These are phyloP conservation scores for Cyphomyrus discorhynchus DNA, from an alignment of 2,113 vertebrate species.

Conservation along the genomic window DNA sequence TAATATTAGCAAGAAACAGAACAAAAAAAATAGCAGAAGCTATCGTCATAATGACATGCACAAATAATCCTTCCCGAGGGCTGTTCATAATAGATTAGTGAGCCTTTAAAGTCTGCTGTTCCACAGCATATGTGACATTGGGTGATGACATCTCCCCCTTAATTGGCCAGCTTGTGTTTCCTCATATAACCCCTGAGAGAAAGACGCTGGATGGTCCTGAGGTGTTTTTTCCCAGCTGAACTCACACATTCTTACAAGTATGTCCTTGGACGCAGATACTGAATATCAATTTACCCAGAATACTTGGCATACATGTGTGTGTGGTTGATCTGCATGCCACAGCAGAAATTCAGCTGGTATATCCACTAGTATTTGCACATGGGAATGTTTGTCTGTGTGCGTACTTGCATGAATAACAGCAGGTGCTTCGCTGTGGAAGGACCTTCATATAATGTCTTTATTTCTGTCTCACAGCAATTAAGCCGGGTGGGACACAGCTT, in stretches of 20 bases:
- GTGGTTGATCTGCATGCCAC: background rate
- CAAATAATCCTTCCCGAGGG: background rate
- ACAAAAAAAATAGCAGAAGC: background rate
- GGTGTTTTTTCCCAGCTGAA: background rate
- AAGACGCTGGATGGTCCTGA: background rate
- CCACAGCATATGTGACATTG: background rate
- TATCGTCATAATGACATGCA: background rate
- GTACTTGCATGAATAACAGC: background rate
- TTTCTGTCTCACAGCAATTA: background rate
- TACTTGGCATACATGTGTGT: background rate
- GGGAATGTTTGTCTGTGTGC: background rate
- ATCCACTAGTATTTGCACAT: background rate
- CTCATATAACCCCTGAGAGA: background rate
- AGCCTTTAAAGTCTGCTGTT: background rate
- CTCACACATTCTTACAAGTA: background rate
- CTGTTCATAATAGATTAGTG: background rate
- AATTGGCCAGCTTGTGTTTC: background rate
- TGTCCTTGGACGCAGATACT: background rate
- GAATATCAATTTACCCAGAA: background rate
- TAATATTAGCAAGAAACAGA: background rate
- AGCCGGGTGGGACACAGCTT: background rate
- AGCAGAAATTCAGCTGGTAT: background rate
- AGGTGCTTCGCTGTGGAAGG: background rate
- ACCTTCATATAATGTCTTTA: background rate
- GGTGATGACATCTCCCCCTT: background rate